phyloP scores from a whole-genome alignment of 2,113 vertebrate species.

The Mungos mungo region DNA sequence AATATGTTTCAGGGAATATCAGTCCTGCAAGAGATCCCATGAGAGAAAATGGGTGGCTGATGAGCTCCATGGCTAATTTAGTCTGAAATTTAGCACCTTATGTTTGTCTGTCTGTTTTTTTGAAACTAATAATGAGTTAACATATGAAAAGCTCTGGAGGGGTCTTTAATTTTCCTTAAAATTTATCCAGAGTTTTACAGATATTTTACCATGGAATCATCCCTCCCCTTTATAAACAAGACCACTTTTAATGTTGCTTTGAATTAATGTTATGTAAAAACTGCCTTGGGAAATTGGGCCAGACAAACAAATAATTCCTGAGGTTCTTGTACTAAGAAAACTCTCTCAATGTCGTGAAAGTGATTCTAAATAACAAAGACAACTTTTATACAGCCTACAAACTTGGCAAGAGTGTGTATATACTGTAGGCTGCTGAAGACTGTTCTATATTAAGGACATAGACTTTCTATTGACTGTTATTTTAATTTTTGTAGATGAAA shows the following conservation, averaged over 20 bases:
- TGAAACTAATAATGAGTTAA: neutral
- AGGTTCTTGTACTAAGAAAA: neutral
- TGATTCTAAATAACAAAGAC: neutral
- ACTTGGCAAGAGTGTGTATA: neutral
- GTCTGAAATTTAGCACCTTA: neutral
- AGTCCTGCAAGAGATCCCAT: neutral
- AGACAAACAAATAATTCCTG: neutral
- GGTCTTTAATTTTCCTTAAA: neutral
- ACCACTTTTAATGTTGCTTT: neutral
- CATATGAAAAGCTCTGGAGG: neutral
- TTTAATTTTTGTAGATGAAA: conserved; percentile 2
- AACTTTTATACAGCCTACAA: neutral
- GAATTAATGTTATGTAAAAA: neutral
- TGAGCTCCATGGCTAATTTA: neutral
- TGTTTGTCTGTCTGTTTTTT: neutral
- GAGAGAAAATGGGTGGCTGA: neutral
- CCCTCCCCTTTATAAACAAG: neutral
- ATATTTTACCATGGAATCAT: neutral
- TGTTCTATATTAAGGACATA: neutral
- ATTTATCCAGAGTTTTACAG: neutral
- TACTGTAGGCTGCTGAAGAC: neutral
- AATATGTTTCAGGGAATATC: neutral
- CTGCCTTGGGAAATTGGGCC: neutral
- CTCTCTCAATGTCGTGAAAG: neutral
- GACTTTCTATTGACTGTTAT: neutral